A percentile compares a stretch with the other conserved stretches of the same genome.
Evolutionary conservation across 2,888 invertebrate species (phyloP).

Genomic region (Carpatolechia fugitivella): DNA sequence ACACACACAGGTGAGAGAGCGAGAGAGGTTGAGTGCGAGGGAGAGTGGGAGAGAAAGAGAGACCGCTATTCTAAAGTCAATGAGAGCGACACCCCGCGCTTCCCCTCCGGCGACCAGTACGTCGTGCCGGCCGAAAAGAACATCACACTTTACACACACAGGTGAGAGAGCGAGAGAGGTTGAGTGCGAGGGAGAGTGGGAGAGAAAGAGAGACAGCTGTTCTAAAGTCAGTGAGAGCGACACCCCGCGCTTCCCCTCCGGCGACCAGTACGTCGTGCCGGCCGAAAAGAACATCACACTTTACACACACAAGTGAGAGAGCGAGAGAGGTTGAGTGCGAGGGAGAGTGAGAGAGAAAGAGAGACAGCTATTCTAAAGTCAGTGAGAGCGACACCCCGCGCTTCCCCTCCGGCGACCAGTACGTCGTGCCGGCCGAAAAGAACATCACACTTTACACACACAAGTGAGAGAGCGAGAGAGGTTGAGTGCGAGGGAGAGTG

Average conservation of each 20-base stretch:
- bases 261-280: slow-evolving; percentile 55
- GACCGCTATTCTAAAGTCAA: too few species aligned
- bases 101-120: slow-evolving; percentile 47
- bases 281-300: slow-evolving; percentile 64
- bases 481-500: too few species aligned
- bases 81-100: slow-evolving; percentile 29
- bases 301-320: slow-evolving; percentile 74
- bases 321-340: too few species aligned
- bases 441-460: slow-evolving; percentile 71
- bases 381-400: slow-evolving; percentile 27
- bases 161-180: too few species aligned
- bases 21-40: too few species aligned
- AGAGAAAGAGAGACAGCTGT: too few species aligned
- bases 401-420: slow-evolving; percentile 46
- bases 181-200: too few species aligned
- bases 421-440: slow-evolving; percentile 55
- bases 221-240: slow-evolving; percentile 34
- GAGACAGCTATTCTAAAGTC: too few species aligned
- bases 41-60: too few species aligned
- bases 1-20: slow-evolving; percentile 75
- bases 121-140: slow-evolving; percentile 61
- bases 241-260: slow-evolving; percentile 31
- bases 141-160: slow-evolving; percentile 69
- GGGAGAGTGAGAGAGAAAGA: too few species aligned
- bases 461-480: too few species aligned